Conservation (phyloP, 2,888 invertebrate species). For the Lycia hirtaria region DNA sequence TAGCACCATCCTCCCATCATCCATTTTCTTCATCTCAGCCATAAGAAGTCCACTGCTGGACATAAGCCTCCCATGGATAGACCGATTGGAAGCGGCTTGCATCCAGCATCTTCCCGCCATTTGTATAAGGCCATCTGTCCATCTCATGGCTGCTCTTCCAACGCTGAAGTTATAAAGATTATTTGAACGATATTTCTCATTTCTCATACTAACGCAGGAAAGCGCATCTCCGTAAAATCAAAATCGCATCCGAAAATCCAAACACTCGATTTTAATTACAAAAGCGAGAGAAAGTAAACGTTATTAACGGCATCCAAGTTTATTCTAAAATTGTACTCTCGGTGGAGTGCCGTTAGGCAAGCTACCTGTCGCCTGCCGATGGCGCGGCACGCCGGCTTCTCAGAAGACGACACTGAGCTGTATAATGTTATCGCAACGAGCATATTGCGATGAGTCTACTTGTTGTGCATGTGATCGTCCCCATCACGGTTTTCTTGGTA, state of each 20-base stretch:
- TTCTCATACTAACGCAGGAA: no score
- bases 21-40: no score
- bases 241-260: constrained; percentile 41
- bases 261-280: constrained; percentile 44
- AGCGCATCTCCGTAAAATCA: no score
- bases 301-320: constrained; percentile 69
- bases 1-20: no score
- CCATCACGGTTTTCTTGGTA: constrained; percentile 67
- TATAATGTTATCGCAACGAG: constrained; percentile 81
- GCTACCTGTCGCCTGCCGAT: constrained; percentile 74
- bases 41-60: no score
- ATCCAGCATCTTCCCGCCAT: no score
- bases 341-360: constrained; percentile 74
- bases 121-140: no score
- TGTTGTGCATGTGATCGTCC: constrained; percentile 69
- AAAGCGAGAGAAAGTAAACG: constrained; percentile 67
- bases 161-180: no score
- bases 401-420: constrained; percentile 78
- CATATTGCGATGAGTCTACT: constrained; percentile 75
- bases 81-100: no score
- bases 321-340: constrained; percentile 74
- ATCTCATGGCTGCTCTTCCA: no score
- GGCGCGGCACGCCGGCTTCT: constrained; percentile 62
- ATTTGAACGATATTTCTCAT: no score
- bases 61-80: no score